These are phyloP conservation scores for Yponomeuta evonymella DNA, from an alignment of 2,888 invertebrate genomes.

Conservation along the genomic window DNA sequence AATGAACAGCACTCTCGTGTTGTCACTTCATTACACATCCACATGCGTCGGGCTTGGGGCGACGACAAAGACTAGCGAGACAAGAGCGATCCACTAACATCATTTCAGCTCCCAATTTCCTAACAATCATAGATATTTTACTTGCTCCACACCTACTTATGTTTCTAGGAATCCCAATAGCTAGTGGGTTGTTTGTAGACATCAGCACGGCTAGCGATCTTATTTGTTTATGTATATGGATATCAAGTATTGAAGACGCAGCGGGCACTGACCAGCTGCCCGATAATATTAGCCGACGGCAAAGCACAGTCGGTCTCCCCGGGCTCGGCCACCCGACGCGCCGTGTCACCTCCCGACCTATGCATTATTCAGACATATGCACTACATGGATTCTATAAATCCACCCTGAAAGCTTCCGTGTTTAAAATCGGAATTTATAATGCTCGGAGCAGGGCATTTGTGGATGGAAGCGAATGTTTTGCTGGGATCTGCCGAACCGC, in stretches of 20 bases:
- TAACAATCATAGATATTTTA: background rate
- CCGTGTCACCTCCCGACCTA: background rate
- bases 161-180: background rate
- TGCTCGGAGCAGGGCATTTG: constrained; percentile 6
- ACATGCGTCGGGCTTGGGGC: background rate
- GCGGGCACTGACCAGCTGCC: background rate
- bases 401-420: background rate
- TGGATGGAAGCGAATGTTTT: constrained; percentile 11
- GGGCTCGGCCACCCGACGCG: background rate
- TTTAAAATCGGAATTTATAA: constrained; percentile 8
- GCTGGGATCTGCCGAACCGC: constrained; percentile 37
- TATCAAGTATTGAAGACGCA: constrained; percentile 59
- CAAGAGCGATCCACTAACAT: background rate
- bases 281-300: constrained; percentile 14
- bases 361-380: constrained; percentile 2
- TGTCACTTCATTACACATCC: constrained; percentile 15
- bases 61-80: constrained; percentile 1
- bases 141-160: background rate
- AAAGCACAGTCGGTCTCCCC: background rate
- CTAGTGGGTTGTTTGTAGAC: constrained; percentile 22
- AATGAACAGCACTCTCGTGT: constrained; percentile 14
- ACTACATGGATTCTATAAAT: constrained; percentile 7
- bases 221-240: constrained; percentile 47
- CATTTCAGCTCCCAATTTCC: constrained; percentile 4
- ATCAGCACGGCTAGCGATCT: constrained; percentile 35